Evolutionary conservation across 2,797 vertebrate genomes (phyloP), one percentile per base, ranked within the genome.

Genomic region (Diceros bicornis): DNA sequence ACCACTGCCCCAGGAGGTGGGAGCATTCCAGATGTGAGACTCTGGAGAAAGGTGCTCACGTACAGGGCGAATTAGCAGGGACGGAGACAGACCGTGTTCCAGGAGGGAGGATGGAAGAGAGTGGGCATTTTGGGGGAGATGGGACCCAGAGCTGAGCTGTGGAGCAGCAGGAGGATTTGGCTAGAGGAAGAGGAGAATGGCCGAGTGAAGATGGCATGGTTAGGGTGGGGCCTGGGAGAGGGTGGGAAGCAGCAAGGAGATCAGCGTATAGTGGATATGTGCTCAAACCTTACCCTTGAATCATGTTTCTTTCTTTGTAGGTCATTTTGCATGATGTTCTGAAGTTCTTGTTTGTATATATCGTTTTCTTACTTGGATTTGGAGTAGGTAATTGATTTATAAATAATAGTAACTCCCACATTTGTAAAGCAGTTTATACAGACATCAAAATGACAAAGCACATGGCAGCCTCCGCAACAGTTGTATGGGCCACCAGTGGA

Each of bases 311-410:
- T 97, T 97, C 29, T 85, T 98, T 98, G 59, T 62, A 99, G 99
- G 99, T 99, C 94, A 99, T 99, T 98, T 97, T 99, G 96, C 98
- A 99, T 25, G 99, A 99, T 78, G 99, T 99, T 82, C 98, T 99
- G 87, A 99, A 99, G 96, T 99, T 99, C 97, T 98, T 99, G 77
- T 98, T 99, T 92, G 99, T 99, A 34, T 99, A 99, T 86, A 98
- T 99, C 10, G 98, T 99, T 78, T 99, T 99, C 97, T 98, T 99
- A 97, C 98, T 99, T 97, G 99, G 99, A 98, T 99, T 99, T 95
- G 99, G 99, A 11, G 99, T 99, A 98, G 99, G 99, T 99, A 99
- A 98, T 96, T 98, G 93, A 89, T 81, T 95, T 88, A 44, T 75
- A 81, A 91, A 71, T 82, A 95, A 85, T 50, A 85, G 55, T 55